Evolutionary conservation across 2,888 invertebrate genomes (phyloP), one percentile per base, ranked within the genome.

Genomic region (Rhodophaea formosa): DNA sequence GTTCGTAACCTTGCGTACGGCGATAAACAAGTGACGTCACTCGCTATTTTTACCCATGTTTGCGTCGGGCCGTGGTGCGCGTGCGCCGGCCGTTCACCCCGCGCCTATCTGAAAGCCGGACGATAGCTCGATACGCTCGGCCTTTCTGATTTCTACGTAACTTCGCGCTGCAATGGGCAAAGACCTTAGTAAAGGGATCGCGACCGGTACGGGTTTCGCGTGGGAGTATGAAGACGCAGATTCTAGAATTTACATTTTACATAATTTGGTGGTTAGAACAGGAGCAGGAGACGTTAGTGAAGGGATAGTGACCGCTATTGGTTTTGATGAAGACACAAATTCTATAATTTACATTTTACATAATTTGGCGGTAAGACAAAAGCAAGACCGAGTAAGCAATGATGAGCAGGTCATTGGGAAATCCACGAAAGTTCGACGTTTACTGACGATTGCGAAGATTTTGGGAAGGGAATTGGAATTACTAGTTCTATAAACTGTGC

Each of bases 11-110:
- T 89, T 89, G 89, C 86, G 84, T 86, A 84, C 84, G 77, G 79
- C 82, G 88, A 85, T 88, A 88, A 89, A 89, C 89, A 89, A 79
- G 82, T 89, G 87, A 89, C 89, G 88, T 88, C 87, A 88, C 76
- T 53, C 59, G 71, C 79, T 84, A 88, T 87, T 82, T 88, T 81
- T 87, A 88, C 68, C 77, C 82, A 72, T 76, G 84, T 79, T 80
- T 79, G 77, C 73, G 81, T 74, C 71, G 78, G 75, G 68, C 69
- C 62, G 69, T 70, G 75, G 69, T 69, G 82, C 86, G 85, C 82
- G 79, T 71, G 83, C 86, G 82, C 80, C 67, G 72, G 84, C 88
- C 86, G 76, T 81, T 74, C 87, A 69, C 75, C 84, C 68, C 70
- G 72, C 72, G 77, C 74, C 68, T 79, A 82, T 77, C 80, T 73